These are phyloP conservation scores for Neria commutata DNA, from an alignment of 2,888 invertebrate species.

Conservation along the genomic window DNA sequence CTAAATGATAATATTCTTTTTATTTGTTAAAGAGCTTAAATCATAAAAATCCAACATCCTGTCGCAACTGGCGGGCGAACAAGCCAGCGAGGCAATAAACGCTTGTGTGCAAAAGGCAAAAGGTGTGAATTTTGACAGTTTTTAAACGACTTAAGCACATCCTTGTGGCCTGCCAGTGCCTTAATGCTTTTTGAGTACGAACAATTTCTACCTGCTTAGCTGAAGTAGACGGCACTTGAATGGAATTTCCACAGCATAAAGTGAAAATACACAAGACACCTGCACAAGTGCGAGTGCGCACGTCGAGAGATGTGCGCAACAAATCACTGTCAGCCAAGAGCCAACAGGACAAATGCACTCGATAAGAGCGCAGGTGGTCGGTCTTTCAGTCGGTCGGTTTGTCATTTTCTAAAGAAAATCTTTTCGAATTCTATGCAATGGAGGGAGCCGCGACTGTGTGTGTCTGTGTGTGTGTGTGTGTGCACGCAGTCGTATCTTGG, in stretches of 20 bases:
- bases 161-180: too few species aligned
- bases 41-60: too few species aligned
- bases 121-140: neutral
- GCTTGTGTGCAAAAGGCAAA: neutral
- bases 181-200: neutral
- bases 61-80: too few species aligned
- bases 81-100: too few species aligned
- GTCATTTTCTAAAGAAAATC: neutral
- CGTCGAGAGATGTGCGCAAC: too few species aligned
- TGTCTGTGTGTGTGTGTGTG: neutral
- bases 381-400: neutral
- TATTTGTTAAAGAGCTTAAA: too few species aligned
- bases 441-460: neutral
- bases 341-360: neutral
- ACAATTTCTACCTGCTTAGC: neutral
- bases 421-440: too few species aligned
- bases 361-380: slow-evolving; percentile 2
- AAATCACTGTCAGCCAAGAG: neutral
- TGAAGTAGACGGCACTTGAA: neutral
- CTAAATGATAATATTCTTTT: too few species aligned
- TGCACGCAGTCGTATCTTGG: neutral
- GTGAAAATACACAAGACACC: slow-evolving; percentile 2
- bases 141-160: neutral
- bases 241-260: neutral
- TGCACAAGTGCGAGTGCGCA: too few species aligned